A percentile compares a stretch with the other conserved stretches of the same genome.
phyloP scores from a whole-genome alignment of 2,797 vertebrate species.

The Xyrichtys novacula region DNA sequence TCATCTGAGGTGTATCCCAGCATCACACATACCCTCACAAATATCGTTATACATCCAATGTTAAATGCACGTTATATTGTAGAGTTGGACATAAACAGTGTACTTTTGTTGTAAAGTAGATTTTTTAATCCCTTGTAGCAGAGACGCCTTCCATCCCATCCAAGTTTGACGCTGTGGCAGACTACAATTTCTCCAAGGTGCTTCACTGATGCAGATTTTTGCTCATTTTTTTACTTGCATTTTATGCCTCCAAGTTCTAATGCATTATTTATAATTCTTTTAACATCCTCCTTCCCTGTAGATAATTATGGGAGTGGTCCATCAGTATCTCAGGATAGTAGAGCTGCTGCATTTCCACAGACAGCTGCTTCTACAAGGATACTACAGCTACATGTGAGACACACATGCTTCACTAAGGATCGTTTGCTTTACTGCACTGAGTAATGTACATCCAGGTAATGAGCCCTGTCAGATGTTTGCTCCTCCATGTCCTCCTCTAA shows the following conservation, averaged over 20 bases:
- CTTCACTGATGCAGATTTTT: not conserved
- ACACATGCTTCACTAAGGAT: not conserved
- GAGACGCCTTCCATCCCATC: constrained; percentile 84
- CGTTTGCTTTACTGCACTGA: not conserved
- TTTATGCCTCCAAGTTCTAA: not conserved
- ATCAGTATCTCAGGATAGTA: constrained; percentile 89
- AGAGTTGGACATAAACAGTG: not conserved
- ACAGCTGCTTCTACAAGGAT: constrained; percentile 88
- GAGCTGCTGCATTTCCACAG: constrained; percentile 78
- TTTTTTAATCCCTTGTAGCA: constrained; percentile 65
- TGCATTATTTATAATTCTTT: not conserved
- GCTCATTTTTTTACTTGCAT: not conserved
- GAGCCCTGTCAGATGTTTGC: not conserved
- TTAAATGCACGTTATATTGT: too few relatives aligned
- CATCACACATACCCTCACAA: not conserved
- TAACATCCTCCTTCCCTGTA: constrained; percentile 57
- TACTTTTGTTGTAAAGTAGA: not conserved
- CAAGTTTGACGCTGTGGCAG: constrained; percentile 89
- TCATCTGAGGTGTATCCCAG: constrained; percentile 1
- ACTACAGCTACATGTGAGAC: constrained; percentile 90
- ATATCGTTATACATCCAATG: constrained; percentile 3
- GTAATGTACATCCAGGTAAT: not conserved
- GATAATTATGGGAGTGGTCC: constrained; percentile 85
- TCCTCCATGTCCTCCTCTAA: not conserved
- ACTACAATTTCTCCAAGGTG: constrained; percentile 91